Conservation (phyloP, 2,113 vertebrate genomes). For the Terrapene triunguis region DNA sequence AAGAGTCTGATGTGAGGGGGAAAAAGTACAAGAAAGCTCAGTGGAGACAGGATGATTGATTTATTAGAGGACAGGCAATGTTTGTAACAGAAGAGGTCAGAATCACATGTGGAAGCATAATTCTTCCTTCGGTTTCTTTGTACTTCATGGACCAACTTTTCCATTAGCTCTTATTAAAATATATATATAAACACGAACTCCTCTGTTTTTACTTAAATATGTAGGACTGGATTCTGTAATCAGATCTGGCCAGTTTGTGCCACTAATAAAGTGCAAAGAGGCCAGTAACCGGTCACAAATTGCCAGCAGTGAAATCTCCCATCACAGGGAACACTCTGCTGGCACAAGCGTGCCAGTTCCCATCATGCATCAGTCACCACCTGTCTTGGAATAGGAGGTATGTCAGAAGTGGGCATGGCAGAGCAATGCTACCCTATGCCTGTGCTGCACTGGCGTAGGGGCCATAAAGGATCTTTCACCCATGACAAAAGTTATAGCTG, state of each 20-base stretch:
- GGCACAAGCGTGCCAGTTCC: neutral
- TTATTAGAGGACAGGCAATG: neutral
- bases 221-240: neutral
- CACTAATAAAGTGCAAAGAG: too few species aligned
- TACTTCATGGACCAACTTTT: neutral
- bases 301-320: neutral
- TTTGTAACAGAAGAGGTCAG: neutral
- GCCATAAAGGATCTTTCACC: neutral
- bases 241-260: accelerated
- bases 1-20: neutral
- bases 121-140: neutral
- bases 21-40: neutral
- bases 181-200: neutral
- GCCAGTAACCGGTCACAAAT: neutral
- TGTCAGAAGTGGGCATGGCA: neutral
- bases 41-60: neutral
- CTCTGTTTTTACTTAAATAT: neutral
- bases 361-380: accelerated
- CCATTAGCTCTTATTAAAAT: neutral
- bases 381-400: neutral
- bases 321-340: neutral
- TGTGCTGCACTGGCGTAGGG: neutral
- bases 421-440: neutral
- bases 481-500: neutral
- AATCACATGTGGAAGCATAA: neutral